phyloP scores from a whole-genome alignment of 2,113 vertebrate species.

The Lanius collurio region DNA sequence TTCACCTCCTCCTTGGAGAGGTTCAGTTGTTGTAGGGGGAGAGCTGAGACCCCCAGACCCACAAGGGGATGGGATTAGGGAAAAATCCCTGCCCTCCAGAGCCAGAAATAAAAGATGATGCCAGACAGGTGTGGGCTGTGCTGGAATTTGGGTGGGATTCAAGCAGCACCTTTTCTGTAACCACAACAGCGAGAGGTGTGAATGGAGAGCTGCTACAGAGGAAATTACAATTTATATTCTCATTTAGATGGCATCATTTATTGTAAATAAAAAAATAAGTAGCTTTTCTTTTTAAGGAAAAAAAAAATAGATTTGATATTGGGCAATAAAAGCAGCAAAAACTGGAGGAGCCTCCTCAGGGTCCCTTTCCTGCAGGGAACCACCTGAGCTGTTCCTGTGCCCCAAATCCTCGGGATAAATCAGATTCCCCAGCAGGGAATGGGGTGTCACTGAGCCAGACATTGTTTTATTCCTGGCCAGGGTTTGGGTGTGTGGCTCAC shows the following conservation, averaged over 20 bases:
- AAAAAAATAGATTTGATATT: background rate
- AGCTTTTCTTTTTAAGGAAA: background rate
- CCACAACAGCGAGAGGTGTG: background rate
- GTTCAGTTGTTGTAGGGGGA: background rate
- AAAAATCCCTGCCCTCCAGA: background rate
- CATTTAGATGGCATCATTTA: too few species aligned
- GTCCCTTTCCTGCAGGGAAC: background rate
- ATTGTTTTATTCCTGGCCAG: background rate
- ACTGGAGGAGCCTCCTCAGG: background rate
- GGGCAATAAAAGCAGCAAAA: background rate
- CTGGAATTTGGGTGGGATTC: background rate
- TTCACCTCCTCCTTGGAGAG: too few species aligned
- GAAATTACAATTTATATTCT: accelerated
- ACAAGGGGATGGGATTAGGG: too few species aligned
- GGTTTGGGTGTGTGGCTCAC: background rate
- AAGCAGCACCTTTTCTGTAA: background rate
- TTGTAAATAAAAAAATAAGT: background rate
- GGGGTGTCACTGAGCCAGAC: background rate
- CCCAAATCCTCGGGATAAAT: background rate
- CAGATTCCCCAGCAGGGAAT: accelerated
- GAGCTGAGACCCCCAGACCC: background rate
- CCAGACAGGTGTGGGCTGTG: background rate
- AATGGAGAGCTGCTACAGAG: background rate
- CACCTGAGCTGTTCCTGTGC: background rate
- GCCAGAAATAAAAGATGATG: background rate